Percentiles rank a stretch among this genome's conserved stretches.
Conservation (phyloP, 1,140 invertebrate species). For the Drosophila willistoni region DNA sequence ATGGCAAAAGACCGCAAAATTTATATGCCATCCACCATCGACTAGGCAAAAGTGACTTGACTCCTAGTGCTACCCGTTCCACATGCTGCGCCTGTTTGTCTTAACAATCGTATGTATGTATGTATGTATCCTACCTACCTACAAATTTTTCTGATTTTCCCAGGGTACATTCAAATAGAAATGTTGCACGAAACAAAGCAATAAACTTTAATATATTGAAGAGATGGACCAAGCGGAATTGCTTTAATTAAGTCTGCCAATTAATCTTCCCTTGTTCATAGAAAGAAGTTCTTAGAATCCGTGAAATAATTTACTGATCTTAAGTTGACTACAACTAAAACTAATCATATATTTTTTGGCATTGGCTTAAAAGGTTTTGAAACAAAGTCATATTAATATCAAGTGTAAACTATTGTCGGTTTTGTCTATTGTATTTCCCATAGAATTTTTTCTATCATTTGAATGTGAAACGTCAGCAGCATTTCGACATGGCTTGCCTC, state of each 20-base stretch:
- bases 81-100: conserved; percentile 42
- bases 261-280: too few relatives aligned
- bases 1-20: conserved; percentile 76
- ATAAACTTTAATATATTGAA: neutral
- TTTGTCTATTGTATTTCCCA: neutral
- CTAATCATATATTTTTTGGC: too few relatives aligned
- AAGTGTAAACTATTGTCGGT: conserved; percentile 32
- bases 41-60: conserved; percentile 54
- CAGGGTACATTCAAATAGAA: conserved; percentile 26
- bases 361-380: neutral
- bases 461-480: conserved; percentile 81
- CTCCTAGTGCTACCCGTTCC: conserved; percentile 32
- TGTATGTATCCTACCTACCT: too few relatives aligned
- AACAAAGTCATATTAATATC: neutral
- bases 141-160: conserved; percentile 16
- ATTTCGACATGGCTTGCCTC: conserved; percentile 58
- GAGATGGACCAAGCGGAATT: too few relatives aligned
- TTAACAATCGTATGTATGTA: conserved; percentile 53
- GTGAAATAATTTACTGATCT: too few relatives aligned
- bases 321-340: too few relatives aligned
- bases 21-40: conserved; percentile 69
- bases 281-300: too few relatives aligned
- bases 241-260: too few relatives aligned
- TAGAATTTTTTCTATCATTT: conserved; percentile 59
- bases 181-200: neutral